Evolutionary conservation across 2,113 vertebrate genomes (phyloP).

Genomic region (Mobula birostris): DNA sequence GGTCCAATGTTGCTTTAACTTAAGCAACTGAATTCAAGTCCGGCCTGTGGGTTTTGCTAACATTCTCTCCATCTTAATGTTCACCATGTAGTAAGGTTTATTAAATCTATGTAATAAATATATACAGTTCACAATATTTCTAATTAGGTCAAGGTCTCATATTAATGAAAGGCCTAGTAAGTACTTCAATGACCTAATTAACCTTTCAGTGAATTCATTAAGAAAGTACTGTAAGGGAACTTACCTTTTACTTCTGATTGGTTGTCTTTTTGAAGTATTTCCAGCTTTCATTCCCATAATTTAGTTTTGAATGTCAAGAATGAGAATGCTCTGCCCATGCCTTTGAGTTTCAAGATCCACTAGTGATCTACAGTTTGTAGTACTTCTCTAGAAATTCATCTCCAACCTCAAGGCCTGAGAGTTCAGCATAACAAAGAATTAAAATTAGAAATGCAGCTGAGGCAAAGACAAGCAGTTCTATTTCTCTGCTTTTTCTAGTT

Average conservation of each 20-base stretch:
- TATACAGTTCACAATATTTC: neutral
- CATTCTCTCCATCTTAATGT: too few species aligned
- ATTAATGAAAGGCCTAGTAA: neutral
- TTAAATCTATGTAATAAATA: neutral
- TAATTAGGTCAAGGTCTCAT: neutral
- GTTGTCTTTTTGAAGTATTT: too few species aligned
- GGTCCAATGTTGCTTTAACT: neutral
- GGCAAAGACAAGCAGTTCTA: too few species aligned
- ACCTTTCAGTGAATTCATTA: neutral
- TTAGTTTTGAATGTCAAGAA: too few species aligned
- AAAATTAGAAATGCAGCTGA: too few species aligned
- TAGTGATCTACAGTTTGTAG: neutral
- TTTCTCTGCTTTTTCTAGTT: too few species aligned
- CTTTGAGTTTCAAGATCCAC: neutral
- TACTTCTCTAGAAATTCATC: too few species aligned
- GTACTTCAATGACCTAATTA: neutral
- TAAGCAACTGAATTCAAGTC: neutral
- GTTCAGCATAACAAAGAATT: too few species aligned
- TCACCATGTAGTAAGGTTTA: neutral
- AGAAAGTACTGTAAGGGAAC: neutral
- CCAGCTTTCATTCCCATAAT: too few species aligned
- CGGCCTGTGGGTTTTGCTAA: neutral
- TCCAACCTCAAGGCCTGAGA: too few species aligned
- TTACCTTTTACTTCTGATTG: too few species aligned
- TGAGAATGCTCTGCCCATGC: too few species aligned